Base-by-base conservation (phyloP, 2,888 invertebrate species). In the Drosophila niveifrons region DNA sequence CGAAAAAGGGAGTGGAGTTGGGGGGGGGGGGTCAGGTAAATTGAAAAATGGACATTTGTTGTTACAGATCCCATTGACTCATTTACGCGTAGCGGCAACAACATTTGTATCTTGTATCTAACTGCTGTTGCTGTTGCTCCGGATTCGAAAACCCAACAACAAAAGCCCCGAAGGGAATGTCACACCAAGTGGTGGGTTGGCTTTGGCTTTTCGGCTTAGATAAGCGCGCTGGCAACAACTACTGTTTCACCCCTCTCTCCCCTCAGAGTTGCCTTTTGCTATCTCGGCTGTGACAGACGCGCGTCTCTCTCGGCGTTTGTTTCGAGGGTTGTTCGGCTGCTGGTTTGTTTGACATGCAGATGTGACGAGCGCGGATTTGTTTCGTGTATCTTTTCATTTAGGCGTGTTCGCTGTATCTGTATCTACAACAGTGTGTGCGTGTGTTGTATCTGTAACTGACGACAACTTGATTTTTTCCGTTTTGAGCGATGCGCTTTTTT, bases 291-390 rank as follows among this genome's bases (percentile, higher is more conserved):
- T 76, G 72, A 72, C 82, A 82, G 82, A 76, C 87, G 80, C n/a
- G 55, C n/a, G n/a, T n/a, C n/a, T 55, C 56, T 44, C 53, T 36
- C 47, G 43, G 18, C 31, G 29, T 41, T 64, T 64, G 43, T 55
- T 36, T 73, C 72, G 75, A 73, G 87, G 87, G 82, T 87, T 78
- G 81, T 72, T 87, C 36, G 63, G 55, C 67, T 55, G 75, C 88
- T 79, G 78, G 77, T 90, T 76, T 77, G 77, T 90, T 76, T 77
- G 89, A 85, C 80, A 88, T 83, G 90, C 90, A 89, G 89, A 89
- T 90, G 90, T 90, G 82, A 77, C 81, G 80, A 72, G 76, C 84
- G 74, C 75, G 87, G 85, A 90, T 83, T 84, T 90, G 85, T 82
- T 78, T 85, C 72, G 72, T 80, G 75, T 88, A 57, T 80, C 72